These are phyloP conservation scores for Drosophila kambysellisi DNA, from an alignment of 2,888 invertebrate species.

Conservation along the genomic window DNA sequence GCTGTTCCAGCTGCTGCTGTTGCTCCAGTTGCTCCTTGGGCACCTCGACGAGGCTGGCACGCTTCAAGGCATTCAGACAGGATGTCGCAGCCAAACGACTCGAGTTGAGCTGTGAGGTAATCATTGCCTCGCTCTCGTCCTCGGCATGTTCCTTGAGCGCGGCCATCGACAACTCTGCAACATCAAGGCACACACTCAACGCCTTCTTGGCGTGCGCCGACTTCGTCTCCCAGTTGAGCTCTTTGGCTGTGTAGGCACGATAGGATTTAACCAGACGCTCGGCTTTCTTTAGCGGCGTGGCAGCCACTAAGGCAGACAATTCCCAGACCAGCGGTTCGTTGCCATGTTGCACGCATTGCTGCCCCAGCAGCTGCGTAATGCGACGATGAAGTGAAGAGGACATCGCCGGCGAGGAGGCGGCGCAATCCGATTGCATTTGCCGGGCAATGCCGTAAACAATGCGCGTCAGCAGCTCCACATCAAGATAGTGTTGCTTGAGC, in stretches of 20 bases:
- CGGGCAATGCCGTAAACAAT: constrained; percentile 90
- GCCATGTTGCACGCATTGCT: constrained; percentile 85
- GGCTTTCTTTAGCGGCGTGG: constrained; percentile 86
- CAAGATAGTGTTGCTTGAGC: constrained; percentile 92
- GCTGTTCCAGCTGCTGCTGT: constrained; percentile 81
- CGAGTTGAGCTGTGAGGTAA: constrained; percentile 87
- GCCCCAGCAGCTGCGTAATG: constrained; percentile 79
- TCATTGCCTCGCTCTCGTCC: constrained; percentile 86
- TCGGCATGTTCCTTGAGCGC: constrained; percentile 86
- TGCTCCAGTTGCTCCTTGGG: constrained; percentile 84
- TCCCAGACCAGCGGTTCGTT: constrained; percentile 93
- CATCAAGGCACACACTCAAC: constrained; percentile 87
- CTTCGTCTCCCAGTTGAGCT: constrained; percentile 87
- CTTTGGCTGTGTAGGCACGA: constrained; percentile 89
- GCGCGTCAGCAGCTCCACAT: constrained; percentile 90
- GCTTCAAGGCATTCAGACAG: constrained; percentile 86
- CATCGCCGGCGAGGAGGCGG: constrained; percentile 86
- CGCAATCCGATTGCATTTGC: constrained; percentile 89
- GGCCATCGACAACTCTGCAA: constrained; percentile 87
- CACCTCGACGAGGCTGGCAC: constrained; percentile 75
- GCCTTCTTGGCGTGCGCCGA: constrained; percentile 88
- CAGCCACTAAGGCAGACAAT: constrained; percentile 90
- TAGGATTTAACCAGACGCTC: constrained; percentile 93
- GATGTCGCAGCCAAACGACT: constrained; percentile 87
- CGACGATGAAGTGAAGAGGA: constrained; percentile 83